phyloP scores from a whole-genome alignment of 2,797 vertebrate genomes.

The Megalops cyprinoides region DNA sequence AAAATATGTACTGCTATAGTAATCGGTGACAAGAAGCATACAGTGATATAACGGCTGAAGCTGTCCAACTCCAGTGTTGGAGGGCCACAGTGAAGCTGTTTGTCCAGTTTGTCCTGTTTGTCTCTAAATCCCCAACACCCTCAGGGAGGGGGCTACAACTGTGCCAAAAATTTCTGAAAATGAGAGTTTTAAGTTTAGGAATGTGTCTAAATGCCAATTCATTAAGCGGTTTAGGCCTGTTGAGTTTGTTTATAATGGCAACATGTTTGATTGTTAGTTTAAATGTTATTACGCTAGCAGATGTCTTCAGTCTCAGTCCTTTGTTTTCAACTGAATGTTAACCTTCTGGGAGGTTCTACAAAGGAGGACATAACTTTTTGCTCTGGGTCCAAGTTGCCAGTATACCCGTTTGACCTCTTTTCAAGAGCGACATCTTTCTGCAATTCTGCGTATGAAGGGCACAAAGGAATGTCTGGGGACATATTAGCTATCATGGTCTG shows the following conservation, averaged over 20 bases:
- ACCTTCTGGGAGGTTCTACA: not conserved
- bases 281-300: too few relatives aligned
- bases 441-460: not conserved
- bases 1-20: constrained; percentile 32
- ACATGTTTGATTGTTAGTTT: not conserved
- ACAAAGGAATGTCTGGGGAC: constrained; percentile 15
- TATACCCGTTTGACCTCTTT: not conserved
- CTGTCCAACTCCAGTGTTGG: not conserved
- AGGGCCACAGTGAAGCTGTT: not conserved
- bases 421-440: constrained; percentile 12
- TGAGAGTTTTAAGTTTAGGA: not conserved
- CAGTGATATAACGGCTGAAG: not conserved
- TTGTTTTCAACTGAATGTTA: too few relatives aligned
- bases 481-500: constrained; percentile 26
- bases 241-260: not conserved
- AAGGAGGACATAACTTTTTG: not conserved
- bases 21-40: constrained; percentile 24
- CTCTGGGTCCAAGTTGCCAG: not conserved
- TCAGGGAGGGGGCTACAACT: not conserved
- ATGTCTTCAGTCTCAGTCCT: too few relatives aligned
- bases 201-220: not conserved
- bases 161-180: not conserved
- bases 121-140: not conserved
- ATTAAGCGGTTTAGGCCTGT: not conserved
- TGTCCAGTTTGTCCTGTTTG: not conserved